Conservation (phyloP, 2,797 vertebrate genomes). For the Poeciliopsis paucimaculata region DNA sequence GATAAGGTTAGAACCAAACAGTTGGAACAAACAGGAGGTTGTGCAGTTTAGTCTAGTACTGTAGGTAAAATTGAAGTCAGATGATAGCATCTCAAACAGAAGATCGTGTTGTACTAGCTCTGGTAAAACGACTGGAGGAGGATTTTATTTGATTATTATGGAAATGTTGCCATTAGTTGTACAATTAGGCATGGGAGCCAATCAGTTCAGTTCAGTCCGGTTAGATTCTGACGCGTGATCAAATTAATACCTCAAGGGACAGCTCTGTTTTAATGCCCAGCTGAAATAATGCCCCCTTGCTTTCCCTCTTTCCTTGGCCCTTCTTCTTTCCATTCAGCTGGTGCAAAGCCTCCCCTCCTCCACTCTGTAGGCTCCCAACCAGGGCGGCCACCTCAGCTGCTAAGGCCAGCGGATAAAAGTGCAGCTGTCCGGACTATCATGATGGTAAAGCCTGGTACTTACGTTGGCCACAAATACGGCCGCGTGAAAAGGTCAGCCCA, state of each 20-base stretch:
- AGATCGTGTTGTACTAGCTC: constrained; percentile 27
- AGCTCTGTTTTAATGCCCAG: constrained; percentile 28
- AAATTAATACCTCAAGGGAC: constrained; percentile 26
- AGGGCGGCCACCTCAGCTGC: constrained; percentile 61
- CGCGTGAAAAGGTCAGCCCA: constrained; percentile 73
- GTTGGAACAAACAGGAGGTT: constrained; percentile 35
- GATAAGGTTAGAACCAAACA: constrained; percentile 6
- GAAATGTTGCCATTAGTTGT: constrained; percentile 27
- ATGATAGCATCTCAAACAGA: constrained; percentile 51
- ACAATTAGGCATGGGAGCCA: constrained; percentile 15
- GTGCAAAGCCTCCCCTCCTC: constrained; percentile 21
- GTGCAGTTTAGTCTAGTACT: neutral
- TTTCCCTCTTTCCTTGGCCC: constrained; percentile 8
- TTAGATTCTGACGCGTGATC: constrained; percentile 36
- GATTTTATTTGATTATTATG: constrained; percentile 61
- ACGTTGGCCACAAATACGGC: constrained; percentile 65
- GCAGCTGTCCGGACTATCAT: constrained; percentile 76
- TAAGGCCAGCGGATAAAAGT: constrained; percentile 69
- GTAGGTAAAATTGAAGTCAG: constrained; percentile 72
- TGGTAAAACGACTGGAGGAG: constrained; percentile 12
- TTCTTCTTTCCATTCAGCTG: constrained; percentile 28
- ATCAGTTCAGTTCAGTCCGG: constrained; percentile 16
- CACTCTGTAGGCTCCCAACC: constrained; percentile 10
- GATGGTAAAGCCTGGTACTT: constrained; percentile 70
- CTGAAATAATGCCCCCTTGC: constrained; percentile 24